These are phyloP conservation scores for Semnornis frantzii DNA, from an alignment of 2,113 vertebrate genomes.

Conservation along the genomic window DNA sequence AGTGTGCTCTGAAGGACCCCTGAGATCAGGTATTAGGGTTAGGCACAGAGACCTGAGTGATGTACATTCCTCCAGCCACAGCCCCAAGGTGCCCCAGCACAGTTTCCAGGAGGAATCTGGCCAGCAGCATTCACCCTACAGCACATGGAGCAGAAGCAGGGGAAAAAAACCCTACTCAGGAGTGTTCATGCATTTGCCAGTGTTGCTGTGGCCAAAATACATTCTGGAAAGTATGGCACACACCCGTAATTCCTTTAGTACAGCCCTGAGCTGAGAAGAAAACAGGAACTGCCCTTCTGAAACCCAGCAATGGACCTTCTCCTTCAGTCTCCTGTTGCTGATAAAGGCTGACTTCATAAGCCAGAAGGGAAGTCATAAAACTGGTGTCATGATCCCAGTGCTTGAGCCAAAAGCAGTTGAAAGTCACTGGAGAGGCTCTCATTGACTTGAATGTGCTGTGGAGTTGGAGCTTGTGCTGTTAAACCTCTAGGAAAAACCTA, in stretches of 20 bases:
- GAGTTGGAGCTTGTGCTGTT: neutral
- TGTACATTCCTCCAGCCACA: neutral
- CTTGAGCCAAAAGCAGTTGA: neutral
- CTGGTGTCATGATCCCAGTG: neutral
- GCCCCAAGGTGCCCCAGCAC: neutral
- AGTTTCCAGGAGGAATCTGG: neutral
- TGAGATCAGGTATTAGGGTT: neutral
- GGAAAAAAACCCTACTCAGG: neutral
- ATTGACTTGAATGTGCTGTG: neutral
- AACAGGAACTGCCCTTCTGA: constrained; percentile 15
- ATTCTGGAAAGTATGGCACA: neutral
- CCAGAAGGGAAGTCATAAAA: neutral
- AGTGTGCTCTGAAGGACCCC: neutral
- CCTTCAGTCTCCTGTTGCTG: neutral
- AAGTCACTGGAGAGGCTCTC: neutral
- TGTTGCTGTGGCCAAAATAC: neutral
- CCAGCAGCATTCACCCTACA: neutral
- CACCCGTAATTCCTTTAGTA: neutral
- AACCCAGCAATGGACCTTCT: neutral
- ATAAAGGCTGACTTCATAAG: neutral
- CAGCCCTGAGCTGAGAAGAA: neutral
- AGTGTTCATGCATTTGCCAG: neutral
- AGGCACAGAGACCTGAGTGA: neutral
- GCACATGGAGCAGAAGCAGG: neutral
- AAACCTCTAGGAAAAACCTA: neutral